Percentiles rank a stretch among this genome's conserved stretches.
Conservation (phyloP, 2,797 vertebrate species). For the Phataginus tetradactyla region DNA sequence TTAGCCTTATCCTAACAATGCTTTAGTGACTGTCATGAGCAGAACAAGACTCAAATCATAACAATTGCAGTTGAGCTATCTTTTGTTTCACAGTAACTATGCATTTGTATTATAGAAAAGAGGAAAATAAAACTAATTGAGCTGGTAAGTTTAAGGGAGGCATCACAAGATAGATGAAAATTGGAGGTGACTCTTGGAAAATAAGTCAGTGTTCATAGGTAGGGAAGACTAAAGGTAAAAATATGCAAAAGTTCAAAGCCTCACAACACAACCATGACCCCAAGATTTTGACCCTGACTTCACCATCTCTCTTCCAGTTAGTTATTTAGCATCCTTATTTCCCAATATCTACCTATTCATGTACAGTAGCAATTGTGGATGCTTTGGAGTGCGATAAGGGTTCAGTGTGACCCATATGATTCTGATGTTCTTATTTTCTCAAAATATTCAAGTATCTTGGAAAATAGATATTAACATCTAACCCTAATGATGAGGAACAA, state of each 20-base stretch:
- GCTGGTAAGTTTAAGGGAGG: background rate
- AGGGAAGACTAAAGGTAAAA: background rate
- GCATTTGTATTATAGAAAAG: background rate
- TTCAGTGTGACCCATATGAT: background rate
- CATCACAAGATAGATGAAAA: background rate
- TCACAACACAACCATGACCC: background rate
- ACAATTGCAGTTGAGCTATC: background rate
- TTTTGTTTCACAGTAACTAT: background rate
- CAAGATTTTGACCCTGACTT: background rate
- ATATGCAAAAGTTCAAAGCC: background rate
- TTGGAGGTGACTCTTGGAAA: background rate
- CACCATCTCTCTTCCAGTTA: background rate
- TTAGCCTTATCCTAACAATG: background rate
- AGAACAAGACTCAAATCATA: background rate
- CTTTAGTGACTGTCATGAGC: background rate
- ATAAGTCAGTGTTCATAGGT: background rate
- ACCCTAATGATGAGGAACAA: background rate
- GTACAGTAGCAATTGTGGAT: background rate
- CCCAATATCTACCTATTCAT: background rate
- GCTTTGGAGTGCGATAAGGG: background rate
- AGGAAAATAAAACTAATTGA: background rate
- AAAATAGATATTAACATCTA: background rate
- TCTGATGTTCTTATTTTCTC: background rate
- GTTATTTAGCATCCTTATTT: background rate
- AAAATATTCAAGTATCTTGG: background rate